Conservation (phyloP, 2,888 invertebrate genomes). For the Acutogordius australiensis region DNA sequence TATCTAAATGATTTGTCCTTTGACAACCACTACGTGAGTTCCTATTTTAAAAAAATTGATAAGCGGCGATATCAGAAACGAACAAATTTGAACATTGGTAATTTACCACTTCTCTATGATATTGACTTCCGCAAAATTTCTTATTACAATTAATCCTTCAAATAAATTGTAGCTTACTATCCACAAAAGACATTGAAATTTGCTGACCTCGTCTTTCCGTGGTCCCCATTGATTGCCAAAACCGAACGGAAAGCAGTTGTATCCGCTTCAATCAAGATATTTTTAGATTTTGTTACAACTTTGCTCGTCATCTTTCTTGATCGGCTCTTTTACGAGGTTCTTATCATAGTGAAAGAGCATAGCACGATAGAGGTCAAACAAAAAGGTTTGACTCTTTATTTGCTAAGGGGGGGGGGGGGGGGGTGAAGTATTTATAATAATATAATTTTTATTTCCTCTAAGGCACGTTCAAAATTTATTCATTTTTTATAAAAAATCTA, state of each 20-base stretch:
- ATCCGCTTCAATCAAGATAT: slow-evolving; percentile 5
- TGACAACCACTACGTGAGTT: not conserved
- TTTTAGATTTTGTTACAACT: not conserved
- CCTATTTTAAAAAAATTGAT: not conserved
- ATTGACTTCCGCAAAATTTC: too few species aligned
- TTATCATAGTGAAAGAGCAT: not conserved
- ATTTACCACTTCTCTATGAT: too few species aligned
- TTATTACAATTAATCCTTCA: too few species aligned
- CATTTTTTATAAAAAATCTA: too few species aligned
- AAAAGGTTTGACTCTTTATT: slow-evolving; percentile 1
- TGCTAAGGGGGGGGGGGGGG: too few species aligned
- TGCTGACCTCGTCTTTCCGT: not conserved
- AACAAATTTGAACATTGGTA: too few species aligned
- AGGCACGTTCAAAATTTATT: too few species aligned
- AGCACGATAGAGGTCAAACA: not conserved
- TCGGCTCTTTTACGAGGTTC: slow-evolving; percentile 3
- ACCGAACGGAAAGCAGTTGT: not conserved
- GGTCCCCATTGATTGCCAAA: not conserved
- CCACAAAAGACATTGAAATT: not conserved
- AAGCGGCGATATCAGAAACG: not conserved
- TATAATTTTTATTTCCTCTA: too few species aligned
- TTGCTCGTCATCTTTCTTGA: not conserved
- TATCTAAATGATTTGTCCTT: not conserved
- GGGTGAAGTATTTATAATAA: too few species aligned
- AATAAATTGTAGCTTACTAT: too few species aligned